These are phyloP conservation scores for Podarcis siculus DNA, from an alignment of 2,797 vertebrate species.

Conservation along the genomic window DNA sequence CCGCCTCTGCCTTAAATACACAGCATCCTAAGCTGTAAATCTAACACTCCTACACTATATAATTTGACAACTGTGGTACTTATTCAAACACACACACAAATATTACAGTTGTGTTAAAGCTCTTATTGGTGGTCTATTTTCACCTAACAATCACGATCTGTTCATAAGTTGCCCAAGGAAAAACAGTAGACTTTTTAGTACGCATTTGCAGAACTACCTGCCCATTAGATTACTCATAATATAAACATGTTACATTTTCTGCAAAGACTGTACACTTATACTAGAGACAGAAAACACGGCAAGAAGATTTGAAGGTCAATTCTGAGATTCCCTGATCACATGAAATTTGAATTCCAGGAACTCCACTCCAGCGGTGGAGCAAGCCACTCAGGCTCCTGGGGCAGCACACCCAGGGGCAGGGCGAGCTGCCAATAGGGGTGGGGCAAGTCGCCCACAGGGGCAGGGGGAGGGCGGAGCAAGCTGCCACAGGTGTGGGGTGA, in stretches of 20 bases:
- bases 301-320: neutral
- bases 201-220: neutral
- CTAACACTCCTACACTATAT: neutral
- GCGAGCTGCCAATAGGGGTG: too few species aligned
- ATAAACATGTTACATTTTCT: neutral
- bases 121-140: neutral
- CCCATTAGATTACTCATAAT: neutral
- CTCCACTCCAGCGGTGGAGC: neutral
- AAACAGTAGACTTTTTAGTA: neutral
- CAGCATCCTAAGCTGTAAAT: neutral
- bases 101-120: neutral
- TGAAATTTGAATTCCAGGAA: neutral
- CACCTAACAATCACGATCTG: neutral
- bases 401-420: too few species aligned
- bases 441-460: too few species aligned
- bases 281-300: neutral
- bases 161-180: neutral
- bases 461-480: too few species aligned
- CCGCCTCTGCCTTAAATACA: neutral
- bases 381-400: too few species aligned
- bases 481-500: too few species aligned
- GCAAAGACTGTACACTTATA: neutral
- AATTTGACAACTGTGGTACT: neutral
- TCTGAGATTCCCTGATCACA: neutral
- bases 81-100: neutral